Percentiles rank a stretch among this genome's conserved stretches.
phyloP scores from a whole-genome alignment of 35 echinoderm and acorn worm genomes.

The Lytechinus pictus region DNA sequence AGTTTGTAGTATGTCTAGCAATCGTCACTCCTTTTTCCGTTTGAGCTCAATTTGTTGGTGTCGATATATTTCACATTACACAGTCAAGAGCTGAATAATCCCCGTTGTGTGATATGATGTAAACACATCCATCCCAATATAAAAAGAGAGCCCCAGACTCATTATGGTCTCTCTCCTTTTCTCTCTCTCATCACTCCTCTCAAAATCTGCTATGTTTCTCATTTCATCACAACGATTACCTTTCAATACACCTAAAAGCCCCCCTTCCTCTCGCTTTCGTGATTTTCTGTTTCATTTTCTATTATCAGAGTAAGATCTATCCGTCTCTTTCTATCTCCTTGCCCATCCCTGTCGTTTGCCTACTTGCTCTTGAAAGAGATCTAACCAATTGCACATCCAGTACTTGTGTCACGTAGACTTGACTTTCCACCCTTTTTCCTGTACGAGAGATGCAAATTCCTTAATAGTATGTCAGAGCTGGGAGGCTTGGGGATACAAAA shows the following conservation, averaged over 20 bases:
- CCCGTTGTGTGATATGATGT: not conserved
- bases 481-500: too few species aligned
- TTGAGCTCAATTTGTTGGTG: not conserved
- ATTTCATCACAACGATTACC: too few species aligned
- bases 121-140: not conserved
- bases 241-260: too few species aligned
- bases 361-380: not conserved
- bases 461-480: too few species aligned
- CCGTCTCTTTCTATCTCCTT: not conserved
- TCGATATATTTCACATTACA: not conserved
- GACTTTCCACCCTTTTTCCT: not conserved
- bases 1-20: not conserved
- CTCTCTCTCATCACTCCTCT: not conserved
- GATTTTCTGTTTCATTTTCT: too few species aligned
- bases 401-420: not conserved
- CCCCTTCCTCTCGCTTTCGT: too few species aligned
- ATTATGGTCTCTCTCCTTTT: not conserved
- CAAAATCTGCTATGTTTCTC: not conserved
- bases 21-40: not conserved
- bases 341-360: not conserved
- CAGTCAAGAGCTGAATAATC: not conserved
- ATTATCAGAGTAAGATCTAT: too few species aligned
- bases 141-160: not conserved
- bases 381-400: not conserved
- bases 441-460: not conserved